Evolutionary conservation across 2,113 vertebrate species (phyloP).

Genomic region (Vulpes vulpes): DNA sequence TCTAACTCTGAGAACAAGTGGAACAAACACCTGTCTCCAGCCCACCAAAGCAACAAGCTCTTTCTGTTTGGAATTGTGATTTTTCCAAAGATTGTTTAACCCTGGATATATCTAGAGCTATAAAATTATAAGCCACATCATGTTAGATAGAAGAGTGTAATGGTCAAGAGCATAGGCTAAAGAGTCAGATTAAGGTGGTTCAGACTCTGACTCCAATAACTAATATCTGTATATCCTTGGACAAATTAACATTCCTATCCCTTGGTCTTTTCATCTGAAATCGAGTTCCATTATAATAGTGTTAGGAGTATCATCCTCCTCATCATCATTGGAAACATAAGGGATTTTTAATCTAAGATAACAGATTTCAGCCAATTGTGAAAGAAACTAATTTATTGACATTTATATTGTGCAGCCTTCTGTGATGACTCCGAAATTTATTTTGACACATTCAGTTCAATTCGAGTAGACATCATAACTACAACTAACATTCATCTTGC

Average conservation of each 20-base stretch:
- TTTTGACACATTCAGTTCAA: background rate
- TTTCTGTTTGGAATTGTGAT: slow-evolving; percentile 4
- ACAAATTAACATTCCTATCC: background rate
- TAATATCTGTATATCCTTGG: background rate
- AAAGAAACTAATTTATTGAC: background rate
- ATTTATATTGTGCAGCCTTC: background rate
- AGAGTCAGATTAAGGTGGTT: background rate
- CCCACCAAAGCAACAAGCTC: background rate
- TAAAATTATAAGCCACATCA: slow-evolving; percentile 10
- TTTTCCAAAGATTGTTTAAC: slow-evolving; percentile 30
- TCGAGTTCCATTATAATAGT: background rate
- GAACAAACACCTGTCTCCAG: background rate
- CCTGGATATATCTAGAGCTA: background rate
- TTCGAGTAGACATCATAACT: background rate
- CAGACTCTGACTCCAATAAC: background rate
- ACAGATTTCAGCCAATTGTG: background rate
- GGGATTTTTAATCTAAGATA: slow-evolving; percentile 57
- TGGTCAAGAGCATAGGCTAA: background rate
- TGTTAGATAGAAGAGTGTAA: background rate
- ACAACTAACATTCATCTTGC: background rate
- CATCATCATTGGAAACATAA: background rate
- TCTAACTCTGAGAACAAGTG: slow-evolving; percentile 8
- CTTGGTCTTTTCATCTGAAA: background rate
- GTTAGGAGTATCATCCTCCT: background rate
- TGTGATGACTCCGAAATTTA: background rate